Conservation (phyloP, 2,888 invertebrate genomes). For the Dolichopus griseipennis region DNA sequence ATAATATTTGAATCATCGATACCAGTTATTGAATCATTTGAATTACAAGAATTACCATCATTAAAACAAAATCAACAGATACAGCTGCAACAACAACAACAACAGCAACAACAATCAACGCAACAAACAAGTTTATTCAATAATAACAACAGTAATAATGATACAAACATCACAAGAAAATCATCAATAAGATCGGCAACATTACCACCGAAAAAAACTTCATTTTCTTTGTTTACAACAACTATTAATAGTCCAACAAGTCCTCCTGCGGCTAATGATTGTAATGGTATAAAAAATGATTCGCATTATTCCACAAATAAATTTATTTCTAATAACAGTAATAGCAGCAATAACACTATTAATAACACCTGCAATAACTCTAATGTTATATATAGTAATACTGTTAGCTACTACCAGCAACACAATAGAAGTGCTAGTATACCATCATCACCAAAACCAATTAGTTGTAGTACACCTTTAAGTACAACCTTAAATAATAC, state of each 20-base stretch:
- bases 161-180: constrained; percentile 20
- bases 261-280: background rate
- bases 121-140: constrained; percentile 24
- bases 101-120: constrained; percentile 33
- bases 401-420: constrained; percentile 21
- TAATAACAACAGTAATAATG: constrained; percentile 12
- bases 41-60: constrained; percentile 5
- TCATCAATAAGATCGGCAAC: constrained; percentile 19
- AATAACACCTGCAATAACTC: background rate
- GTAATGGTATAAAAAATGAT: background rate
- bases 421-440: constrained; percentile 5
- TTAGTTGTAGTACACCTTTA: background rate
- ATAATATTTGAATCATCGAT: constrained; percentile 35
- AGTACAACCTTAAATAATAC: constrained; percentile 18
- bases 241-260: background rate
- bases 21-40: constrained; percentile 17
- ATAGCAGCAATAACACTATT: background rate
- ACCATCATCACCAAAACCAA: constrained; percentile 7
- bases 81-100: constrained; percentile 27
- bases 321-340: background rate
- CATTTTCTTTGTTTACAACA: background rate
- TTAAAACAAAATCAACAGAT: constrained; percentile 21
- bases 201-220: constrained; percentile 19
- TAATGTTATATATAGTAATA: constrained; percentile 5
- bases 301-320: background rate